Evolutionary conservation across 2,797 vertebrate genomes (phyloP).

Genomic region (Cetoscarus ocellatus): DNA sequence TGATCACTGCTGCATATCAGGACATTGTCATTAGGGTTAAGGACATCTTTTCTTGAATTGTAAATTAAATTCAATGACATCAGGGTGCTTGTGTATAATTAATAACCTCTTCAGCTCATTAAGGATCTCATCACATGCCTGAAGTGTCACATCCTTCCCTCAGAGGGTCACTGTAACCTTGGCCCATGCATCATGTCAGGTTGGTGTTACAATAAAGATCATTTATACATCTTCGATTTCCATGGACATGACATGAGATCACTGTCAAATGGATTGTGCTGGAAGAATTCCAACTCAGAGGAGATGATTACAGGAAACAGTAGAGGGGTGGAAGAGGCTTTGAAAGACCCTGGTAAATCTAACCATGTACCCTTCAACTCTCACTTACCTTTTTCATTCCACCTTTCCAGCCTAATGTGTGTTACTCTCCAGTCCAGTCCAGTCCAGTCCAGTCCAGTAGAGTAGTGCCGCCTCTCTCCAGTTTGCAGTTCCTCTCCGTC

Average conservation of each 20-base stretch:
- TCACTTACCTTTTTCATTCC: conserved; percentile 66
- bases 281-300: neutral
- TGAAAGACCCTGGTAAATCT: conserved; percentile 75
- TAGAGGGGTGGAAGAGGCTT: conserved; percentile 58
- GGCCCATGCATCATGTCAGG: neutral
- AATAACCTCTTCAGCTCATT: conserved; percentile 35
- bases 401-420: conserved; percentile 79
- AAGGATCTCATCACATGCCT: conserved; percentile 9
- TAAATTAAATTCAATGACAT: conserved; percentile 43
- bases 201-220: neutral
- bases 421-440: conserved; percentile 71
- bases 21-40: conserved; percentile 19
- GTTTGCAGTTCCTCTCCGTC: conserved; percentile 70
- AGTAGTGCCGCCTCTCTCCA: conserved; percentile 82
- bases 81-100: conserved; percentile 34
- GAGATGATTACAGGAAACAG: conserved; percentile 12
- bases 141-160: neutral
- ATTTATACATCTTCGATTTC: conserved; percentile 15
- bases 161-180: conserved; percentile 39
- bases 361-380: conserved; percentile 50
- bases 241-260: conserved; percentile 14
- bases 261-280: conserved; percentile 8
- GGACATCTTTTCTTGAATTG: conserved; percentile 16
- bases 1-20: too few species aligned
- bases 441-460: conserved; percentile 78